A percentile compares a stretch with the other conserved stretches of the same genome.
Conservation (phyloP, 2,113 vertebrate genomes). For the Sigmodon hispidus region DNA sequence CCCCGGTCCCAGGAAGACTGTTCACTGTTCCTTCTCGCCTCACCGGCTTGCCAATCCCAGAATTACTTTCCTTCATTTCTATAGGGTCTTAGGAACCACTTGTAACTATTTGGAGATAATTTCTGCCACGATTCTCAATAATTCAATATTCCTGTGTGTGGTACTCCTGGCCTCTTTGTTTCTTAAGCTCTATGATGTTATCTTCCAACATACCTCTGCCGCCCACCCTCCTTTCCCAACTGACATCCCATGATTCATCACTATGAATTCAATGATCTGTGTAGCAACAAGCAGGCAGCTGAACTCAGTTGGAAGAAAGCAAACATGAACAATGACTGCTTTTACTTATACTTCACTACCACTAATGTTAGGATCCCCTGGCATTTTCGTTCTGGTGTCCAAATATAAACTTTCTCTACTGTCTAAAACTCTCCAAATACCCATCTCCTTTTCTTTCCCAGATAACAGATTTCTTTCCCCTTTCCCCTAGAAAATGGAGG, state of each 20-base stretch:
- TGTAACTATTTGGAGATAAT: background rate
- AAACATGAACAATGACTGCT: background rate
- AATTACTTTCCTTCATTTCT: background rate
- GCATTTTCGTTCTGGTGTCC: background rate
- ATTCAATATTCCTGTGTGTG: background rate
- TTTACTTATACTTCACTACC: conserved; percentile 8
- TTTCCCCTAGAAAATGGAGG: conserved; percentile 13
- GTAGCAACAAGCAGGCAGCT: background rate
- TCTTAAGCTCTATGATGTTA: background rate
- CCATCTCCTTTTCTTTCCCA: background rate
- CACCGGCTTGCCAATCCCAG: background rate
- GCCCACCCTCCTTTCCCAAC: background rate
- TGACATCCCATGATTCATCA: background rate
- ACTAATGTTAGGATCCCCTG: background rate
- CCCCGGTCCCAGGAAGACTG: background rate
- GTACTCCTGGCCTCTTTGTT: background rate
- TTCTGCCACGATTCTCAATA: conserved; percentile 4
- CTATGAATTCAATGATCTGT: background rate
- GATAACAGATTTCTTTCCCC: background rate
- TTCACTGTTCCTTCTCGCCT: background rate
- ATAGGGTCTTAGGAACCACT: conserved; percentile 1
- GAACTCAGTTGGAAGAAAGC: conserved; percentile 49
- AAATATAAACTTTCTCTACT: conserved; percentile 23
- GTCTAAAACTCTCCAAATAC: background rate
- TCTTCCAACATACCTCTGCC: background rate